A percentile compares a stretch with the other conserved stretches of the same genome.
Evolutionary conservation across 2,888 invertebrate genomes (phyloP).

Genomic region (Cephus sareptanus): DNA sequence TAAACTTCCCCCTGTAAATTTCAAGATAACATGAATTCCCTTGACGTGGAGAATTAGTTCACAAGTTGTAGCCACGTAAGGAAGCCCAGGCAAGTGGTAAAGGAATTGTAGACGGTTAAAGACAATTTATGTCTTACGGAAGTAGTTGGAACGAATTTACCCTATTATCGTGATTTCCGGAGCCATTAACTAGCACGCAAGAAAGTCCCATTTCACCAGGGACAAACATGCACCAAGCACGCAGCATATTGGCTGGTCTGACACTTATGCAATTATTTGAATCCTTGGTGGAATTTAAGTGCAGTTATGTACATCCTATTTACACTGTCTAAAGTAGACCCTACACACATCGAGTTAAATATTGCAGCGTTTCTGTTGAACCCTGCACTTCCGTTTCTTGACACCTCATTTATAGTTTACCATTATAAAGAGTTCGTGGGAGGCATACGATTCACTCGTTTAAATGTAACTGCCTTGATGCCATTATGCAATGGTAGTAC

Average conservation of each 20-base stretch:
- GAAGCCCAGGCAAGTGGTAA: neutral
- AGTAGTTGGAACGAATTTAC: neutral
- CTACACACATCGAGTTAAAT: neutral
- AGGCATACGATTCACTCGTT: neutral
- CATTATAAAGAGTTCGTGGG: neutral
- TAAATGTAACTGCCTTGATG: neutral
- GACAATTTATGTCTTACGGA: slow-evolving; percentile 1
- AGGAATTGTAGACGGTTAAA: neutral
- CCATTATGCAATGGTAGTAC: neutral
- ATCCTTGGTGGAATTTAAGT: neutral
- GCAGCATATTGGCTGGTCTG: neutral
- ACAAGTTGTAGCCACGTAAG: neutral
- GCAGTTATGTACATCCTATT: neutral
- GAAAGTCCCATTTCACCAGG: neutral
- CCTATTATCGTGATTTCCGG: neutral
- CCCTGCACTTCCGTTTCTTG: neutral
- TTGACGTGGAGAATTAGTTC: neutral
- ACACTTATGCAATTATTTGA: neutral
- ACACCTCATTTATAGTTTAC: neutral
- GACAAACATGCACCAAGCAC: neutral
- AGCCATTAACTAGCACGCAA: neutral
- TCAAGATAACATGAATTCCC: neutral
- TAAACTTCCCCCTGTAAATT: neutral
- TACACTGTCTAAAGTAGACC: neutral
- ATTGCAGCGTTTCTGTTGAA: neutral